Evolutionary conservation across 2,888 invertebrate genomes (phyloP).

Genomic region (Caenorhabditis macrosperma): DNA sequence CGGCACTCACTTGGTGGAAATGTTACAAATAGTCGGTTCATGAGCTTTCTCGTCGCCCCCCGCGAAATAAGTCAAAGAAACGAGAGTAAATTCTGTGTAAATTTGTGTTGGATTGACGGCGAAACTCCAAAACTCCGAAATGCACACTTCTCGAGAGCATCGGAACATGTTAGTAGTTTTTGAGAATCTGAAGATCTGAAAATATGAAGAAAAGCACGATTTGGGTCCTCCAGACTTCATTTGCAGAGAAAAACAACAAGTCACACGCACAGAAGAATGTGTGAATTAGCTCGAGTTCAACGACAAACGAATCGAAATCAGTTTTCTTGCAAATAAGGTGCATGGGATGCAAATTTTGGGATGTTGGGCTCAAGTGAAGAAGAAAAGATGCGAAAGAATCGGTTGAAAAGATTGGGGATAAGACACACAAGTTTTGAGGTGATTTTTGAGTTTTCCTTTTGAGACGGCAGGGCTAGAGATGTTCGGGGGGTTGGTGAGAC

Average conservation of each 20-base stretch:
- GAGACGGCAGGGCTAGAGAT: conserved; percentile 12
- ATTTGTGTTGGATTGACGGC: background rate
- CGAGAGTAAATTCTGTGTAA: background rate
- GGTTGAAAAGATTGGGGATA: conserved; percentile 7
- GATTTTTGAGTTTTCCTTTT: conserved; percentile 1
- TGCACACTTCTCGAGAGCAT: no score
- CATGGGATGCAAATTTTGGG: background rate
- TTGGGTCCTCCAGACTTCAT: conserved; percentile 55
- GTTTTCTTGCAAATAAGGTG: background rate
- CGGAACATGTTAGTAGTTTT: background rate
- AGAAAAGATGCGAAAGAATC: conserved; percentile 14
- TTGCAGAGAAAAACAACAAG: conserved; percentile 31
- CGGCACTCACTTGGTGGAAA: background rate
- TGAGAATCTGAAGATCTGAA: background rate
- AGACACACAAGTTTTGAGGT: conserved; percentile 39
- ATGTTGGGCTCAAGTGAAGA: conserved; percentile 18
- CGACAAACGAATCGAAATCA: conserved; percentile 20
- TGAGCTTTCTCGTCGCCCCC: no score
- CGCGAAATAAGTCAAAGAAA: no score
- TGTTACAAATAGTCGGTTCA: conserved; percentile 14
- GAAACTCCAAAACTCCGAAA: no score
- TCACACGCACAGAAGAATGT: conserved; percentile 14
- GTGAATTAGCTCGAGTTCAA: no score
- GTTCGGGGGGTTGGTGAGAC: background rate
- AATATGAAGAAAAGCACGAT: background rate